Conservation (phyloP, 2,113 vertebrate species). For the Pterocles gutturalis region DNA sequence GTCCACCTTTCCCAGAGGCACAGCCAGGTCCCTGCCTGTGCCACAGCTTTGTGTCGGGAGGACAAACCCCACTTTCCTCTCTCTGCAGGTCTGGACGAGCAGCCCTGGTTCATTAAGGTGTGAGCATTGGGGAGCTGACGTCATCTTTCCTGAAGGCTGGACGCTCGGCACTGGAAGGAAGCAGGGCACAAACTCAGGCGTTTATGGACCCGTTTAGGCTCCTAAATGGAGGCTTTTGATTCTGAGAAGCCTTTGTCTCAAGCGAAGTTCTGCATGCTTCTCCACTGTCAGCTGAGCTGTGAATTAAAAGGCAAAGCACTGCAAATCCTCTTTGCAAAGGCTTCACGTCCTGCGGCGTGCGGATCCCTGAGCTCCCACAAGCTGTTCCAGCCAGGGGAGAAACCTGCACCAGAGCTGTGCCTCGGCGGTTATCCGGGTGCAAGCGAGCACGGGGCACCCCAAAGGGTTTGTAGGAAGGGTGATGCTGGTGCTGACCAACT, state of each 20-base stretch:
- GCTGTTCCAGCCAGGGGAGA: rapidly evolving
- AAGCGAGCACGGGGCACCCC: rapidly evolving
- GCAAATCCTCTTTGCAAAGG: not conserved
- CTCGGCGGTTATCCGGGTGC: rapidly evolving
- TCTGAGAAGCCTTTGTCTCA: not conserved
- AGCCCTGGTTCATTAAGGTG: too few relatives aligned
- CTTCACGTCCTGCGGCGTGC: not conserved
- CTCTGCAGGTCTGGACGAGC: not conserved
- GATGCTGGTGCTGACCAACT: rapidly evolving
- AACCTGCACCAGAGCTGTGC: too few relatives aligned
- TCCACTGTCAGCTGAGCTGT: not conserved
- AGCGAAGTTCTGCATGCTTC: not conserved
- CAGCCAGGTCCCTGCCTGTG: rapidly evolving
- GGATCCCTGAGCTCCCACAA: not conserved
- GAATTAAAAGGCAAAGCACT: not conserved
- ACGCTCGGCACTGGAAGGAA: not conserved
- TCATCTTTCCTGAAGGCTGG: not conserved
- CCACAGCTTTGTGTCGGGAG: not conserved
- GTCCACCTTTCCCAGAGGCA: not conserved
- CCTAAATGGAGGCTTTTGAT: not conserved
- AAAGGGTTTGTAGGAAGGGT: rapidly evolving
- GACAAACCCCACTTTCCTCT: not conserved
- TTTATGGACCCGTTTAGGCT: not conserved
- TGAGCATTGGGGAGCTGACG: rapidly evolving
- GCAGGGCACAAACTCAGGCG: not conserved